Evolutionary conservation across 2,888 invertebrate species (phyloP), one percentile per base, ranked within the genome.

Genomic region (Drosophila sordidula): DNA sequence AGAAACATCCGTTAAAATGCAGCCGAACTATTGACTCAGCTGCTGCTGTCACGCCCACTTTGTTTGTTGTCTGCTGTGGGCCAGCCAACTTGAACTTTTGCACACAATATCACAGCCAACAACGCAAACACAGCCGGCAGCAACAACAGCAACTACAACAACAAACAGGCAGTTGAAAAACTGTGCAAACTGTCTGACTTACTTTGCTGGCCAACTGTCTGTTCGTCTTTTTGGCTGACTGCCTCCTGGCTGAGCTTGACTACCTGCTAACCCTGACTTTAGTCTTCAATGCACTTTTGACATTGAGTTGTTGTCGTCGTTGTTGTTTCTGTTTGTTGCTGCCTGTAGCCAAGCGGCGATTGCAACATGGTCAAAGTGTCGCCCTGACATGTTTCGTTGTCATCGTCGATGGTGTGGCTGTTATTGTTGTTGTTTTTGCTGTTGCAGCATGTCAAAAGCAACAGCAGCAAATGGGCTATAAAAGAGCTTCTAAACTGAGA

Each of bases 221-320:
- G 39, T 12, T 41, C 55, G 42, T 11, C 36, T 44, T 42, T 18
- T 38, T 26, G 56, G 26, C 44, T 38, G 64, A 39, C 52, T 63
- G 46, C 50, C 70, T 71, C 70, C 70, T 65, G 65, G 46, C 58
- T 49, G 42, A 47, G 66, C 46, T 47, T 36, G 74, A 63, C 74
- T 75, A 71, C 67, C 76, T 75, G 76, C 51, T 83, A 78, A 75
- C 82, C 86, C 87, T 86, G 83, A 80, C 83, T 80, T 82, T 82
- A 83, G 86, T 75, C 85, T 87, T 83, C 82, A 83, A 73, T 86
- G 82, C 87, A 83, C 82, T 86, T 83, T 83, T 83, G 83, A 87
- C 83, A 83, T 83, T 83, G 82, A 83, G 80, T 75, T 78, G 72
- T 86, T 82, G 86, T 38, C 29, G 75, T 42, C 66, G 65, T 45